Percentiles rank a stretch among this genome's conserved stretches.
These are phyloP conservation scores for Ips typographus DNA, from an alignment of 1,140 invertebrate genomes.

Conservation along the genomic window DNA sequence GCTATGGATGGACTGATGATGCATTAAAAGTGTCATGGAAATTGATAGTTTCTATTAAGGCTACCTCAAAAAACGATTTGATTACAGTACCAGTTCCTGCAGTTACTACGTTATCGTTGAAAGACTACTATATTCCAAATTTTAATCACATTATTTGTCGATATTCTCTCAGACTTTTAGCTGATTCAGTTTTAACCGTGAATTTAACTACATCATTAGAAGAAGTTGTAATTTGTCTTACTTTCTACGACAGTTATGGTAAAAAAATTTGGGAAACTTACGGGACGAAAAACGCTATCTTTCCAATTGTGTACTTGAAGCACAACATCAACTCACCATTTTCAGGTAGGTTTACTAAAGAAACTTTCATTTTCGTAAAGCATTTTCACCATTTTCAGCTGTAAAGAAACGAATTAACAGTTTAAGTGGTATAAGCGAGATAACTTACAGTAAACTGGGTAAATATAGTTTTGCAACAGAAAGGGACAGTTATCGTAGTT, in stretches of 20 bases:
- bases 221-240: slow-evolving; percentile 14
- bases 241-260: slow-evolving; percentile 7
- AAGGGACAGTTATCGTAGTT: too few species aligned
- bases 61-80: neutral
- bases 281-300: slow-evolving; percentile 17
- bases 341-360: too few species aligned
- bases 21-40: slow-evolving; percentile 42
- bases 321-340: too few species aligned
- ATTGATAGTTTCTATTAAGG: slow-evolving; percentile 37
- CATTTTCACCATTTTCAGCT: too few species aligned
- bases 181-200: slow-evolving; percentile 13
- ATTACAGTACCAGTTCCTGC: neutral
- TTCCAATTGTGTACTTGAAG: slow-evolving; percentile 17
- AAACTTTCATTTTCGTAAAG: too few species aligned
- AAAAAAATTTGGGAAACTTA: slow-evolving; percentile 10
- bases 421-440: too few species aligned
- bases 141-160: slow-evolving; percentile 21
- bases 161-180: slow-evolving; percentile 3
- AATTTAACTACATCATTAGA: slow-evolving; percentile 26
- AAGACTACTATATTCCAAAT: slow-evolving; percentile 32
- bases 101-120: neutral
- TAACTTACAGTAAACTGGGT: too few species aligned
- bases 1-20: slow-evolving; percentile 46
- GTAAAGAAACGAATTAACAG: too few species aligned
- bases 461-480: too few species aligned